Conservation (phyloP, 2,888 invertebrate genomes). For the Leptopilina myrica region DNA sequence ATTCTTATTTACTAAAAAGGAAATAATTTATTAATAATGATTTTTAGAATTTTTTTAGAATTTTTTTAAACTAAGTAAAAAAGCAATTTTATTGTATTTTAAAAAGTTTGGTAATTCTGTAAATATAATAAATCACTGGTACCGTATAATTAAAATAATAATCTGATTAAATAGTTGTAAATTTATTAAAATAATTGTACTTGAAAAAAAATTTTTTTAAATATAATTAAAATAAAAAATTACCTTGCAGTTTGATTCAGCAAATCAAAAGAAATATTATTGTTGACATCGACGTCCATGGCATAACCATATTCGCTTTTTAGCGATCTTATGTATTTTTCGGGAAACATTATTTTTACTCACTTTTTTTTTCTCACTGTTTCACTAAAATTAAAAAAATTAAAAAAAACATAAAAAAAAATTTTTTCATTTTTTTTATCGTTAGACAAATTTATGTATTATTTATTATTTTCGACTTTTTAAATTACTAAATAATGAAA, state of each 20-base stretch:
- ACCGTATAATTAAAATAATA: no score
- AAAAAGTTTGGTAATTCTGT: no score
- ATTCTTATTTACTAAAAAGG: no score
- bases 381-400: conserved; percentile 3
- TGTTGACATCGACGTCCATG: conserved; percentile 31
- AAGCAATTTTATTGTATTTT: no score
- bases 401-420: neutral
- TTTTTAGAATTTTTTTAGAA: no score
- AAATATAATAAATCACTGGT: no score
- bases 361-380: neutral
- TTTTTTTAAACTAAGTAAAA: no score
- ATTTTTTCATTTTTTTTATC: no score
- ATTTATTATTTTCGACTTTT: neutral
- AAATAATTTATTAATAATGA: no score
- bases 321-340: conserved; percentile 14
- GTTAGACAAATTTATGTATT: neutral
- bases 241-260: conserved; percentile 5
- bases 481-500: no score
- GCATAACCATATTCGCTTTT: conserved; percentile 23
- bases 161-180: neutral
- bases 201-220: no score
- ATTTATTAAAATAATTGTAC: neutral
- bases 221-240: neutral
- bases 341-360: conserved; percentile 3
- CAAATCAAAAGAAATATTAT: conserved; percentile 18